Percentiles rank a stretch among this genome's conserved stretches.
Evolutionary conservation across 2,113 vertebrate genomes (phyloP).

Genomic region (Oryctolagus cuniculus): mOryCun1.1 NC_091432.1:180429501-180430000

Average conservation of each 20-base stretch:
- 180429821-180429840: neutral
- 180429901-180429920: neutral
- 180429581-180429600: neutral
- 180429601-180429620: constrained; percentile 1
- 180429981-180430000: neutral
- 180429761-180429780: neutral
- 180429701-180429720: neutral
- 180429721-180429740: neutral
- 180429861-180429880: neutral
- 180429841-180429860: neutral
- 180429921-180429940: neutral
- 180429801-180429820: neutral
- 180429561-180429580: neutral
- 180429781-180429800: constrained; percentile 30
- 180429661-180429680: neutral
- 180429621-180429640: neutral
- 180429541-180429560: neutral
- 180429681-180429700: neutral
- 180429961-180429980: neutral
- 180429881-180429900: constrained; percentile 32
- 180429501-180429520: neutral
- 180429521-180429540: neutral
- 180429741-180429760: constrained; percentile 26
- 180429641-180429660: neutral
- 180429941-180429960: neutral